A percentile compares a stretch with the other conserved stretches of the same genome.
Conservation (phyloP, 2,113 vertebrate genomes). For the Xerus inauris region DNA sequence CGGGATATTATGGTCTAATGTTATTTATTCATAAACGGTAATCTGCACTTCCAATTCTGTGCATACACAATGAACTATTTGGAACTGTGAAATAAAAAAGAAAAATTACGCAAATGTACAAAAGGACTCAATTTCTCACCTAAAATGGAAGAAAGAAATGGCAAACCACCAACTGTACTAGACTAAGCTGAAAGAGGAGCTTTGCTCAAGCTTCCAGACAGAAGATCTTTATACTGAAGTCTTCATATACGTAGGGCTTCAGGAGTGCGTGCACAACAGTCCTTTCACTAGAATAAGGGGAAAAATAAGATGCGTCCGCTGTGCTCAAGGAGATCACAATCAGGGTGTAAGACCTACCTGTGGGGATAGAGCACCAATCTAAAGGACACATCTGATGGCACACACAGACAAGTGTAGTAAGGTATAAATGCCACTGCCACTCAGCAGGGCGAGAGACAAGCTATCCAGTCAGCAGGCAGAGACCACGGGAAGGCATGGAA, state of each 20-base stretch:
- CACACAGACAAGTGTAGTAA: not conserved
- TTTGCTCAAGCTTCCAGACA: not conserved
- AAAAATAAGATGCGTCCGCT: not conserved
- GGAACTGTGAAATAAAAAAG: conserved; percentile 25
- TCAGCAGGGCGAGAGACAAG: not conserved
- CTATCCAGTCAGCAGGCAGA: not conserved
- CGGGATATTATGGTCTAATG: conserved; percentile 20
- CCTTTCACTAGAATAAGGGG: not conserved
- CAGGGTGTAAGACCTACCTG: not conserved
- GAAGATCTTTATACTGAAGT: not conserved
- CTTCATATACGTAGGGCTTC: not conserved
- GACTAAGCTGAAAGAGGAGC: not conserved
- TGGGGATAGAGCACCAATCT: not conserved
- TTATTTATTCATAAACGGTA: conserved; percentile 6
- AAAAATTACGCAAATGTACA: not conserved
- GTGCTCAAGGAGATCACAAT: not conserved
- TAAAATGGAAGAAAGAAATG: conserved; percentile 14
- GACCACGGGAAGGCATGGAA: not conserved
- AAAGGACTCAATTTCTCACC: not conserved
- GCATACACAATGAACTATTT: conserved; percentile 42
- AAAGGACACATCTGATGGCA: not conserved
- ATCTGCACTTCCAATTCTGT: not conserved
- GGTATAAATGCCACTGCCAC: not conserved
- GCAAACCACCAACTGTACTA: not conserved
- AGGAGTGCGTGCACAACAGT: not conserved